Conservation (phyloP, 2,113 vertebrate species). For the Enhydra lutris region DNA sequence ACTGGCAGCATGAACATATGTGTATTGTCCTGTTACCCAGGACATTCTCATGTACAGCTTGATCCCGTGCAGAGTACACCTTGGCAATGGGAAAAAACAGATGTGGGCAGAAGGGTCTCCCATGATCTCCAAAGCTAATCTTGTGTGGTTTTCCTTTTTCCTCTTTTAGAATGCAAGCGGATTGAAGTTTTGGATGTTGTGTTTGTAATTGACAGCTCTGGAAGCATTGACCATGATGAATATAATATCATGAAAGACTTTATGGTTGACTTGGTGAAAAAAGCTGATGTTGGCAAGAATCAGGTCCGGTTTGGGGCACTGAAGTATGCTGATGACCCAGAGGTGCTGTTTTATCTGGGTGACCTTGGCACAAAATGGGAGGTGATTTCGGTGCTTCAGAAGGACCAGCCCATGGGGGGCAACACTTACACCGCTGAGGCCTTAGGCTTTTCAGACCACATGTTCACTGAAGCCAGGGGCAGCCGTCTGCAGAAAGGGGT, state of each 20-base stretch:
- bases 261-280: constrained; percentile 77
- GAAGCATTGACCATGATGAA: constrained; percentile 67
- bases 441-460: constrained; percentile 64
- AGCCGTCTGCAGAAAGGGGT: constrained; percentile 72
- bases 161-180: constrained; percentile 75
- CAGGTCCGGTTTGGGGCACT: constrained; percentile 79
- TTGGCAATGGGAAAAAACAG: background rate
- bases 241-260: constrained; percentile 80
- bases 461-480: constrained; percentile 69
- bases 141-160: background rate
- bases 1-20: rapidly evolving
- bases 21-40: background rate
- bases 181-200: constrained; percentile 80
- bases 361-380: constrained; percentile 41
- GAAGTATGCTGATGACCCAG: constrained; percentile 73
- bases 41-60: background rate
- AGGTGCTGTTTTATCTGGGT: constrained; percentile 73
- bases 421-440: constrained; percentile 71
- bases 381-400: constrained; percentile 62
- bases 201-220: constrained; percentile 81
- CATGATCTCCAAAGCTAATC: background rate
- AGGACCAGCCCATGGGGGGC: constrained; percentile 42
- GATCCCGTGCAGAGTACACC: background rate
- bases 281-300: constrained; percentile 74
- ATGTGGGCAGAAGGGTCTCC: rapidly evolving